These are phyloP conservation scores for Pentalonia nigronervosa DNA, from an alignment of 1,140 invertebrate genomes.

Conservation along the genomic window DNA sequence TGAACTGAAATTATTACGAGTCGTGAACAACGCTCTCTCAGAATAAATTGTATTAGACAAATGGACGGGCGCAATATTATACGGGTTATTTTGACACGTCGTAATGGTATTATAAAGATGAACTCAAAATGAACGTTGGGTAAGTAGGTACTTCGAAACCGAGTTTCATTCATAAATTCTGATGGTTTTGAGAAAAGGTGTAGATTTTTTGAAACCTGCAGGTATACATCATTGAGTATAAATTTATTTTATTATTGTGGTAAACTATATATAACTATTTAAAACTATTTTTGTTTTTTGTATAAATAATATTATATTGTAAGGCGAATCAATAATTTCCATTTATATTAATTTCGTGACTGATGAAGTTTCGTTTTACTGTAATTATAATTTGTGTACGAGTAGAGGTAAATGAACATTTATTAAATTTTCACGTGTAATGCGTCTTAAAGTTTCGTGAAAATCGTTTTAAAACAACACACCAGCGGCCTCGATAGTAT, in stretches of 20 bases:
- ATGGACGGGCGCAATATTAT: not conserved
- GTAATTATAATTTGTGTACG: not conserved
- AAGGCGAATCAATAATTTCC: not conserved
- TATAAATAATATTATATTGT: too few relatives aligned
- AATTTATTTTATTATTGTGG: not conserved
- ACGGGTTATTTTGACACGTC: not conserved
- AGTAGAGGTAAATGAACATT: not conserved
- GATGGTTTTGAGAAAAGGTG: not conserved
- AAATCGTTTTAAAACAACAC: constrained; percentile 1
- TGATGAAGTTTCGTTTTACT: not conserved
- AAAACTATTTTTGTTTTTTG: not conserved
- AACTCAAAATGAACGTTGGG: not conserved
- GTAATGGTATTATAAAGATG: constrained; percentile 17
- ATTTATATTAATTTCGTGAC: not conserved
- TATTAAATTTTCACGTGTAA: not conserved
- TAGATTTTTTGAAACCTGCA: not conserved
- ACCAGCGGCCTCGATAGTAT: not conserved
- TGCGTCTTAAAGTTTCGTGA: not conserved
- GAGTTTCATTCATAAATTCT: constrained; percentile 6
- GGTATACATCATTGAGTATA: not conserved
- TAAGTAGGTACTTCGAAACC: not conserved
- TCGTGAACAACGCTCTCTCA: not conserved
- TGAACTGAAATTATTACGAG: not conserved
- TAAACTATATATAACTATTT: not conserved
- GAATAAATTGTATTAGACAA: constrained; percentile 13